Evolutionary conservation across 2,888 invertebrate species (phyloP).

Genomic region (Ormyrus nitidulus): DNA sequence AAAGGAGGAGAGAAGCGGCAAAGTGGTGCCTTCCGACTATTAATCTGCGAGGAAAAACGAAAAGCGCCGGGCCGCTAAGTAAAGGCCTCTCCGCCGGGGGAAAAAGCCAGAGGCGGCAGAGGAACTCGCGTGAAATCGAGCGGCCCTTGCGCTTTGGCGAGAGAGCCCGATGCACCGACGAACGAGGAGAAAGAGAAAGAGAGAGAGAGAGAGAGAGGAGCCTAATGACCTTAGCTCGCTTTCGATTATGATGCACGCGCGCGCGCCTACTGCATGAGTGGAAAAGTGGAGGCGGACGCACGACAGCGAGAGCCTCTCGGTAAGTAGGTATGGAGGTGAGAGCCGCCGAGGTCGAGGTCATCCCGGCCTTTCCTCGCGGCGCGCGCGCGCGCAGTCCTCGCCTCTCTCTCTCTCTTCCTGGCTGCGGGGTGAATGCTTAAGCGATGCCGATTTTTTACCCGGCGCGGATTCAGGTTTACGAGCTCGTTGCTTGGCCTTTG

Average conservation of each 20-base stretch:
- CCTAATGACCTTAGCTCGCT: not conserved
- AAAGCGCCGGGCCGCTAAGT: not conserved
- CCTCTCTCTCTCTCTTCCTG: slow-evolving; percentile 1
- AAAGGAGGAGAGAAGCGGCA: too few relatives aligned
- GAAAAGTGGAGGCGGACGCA: not conserved
- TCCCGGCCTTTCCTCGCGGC: slow-evolving; percentile 32
- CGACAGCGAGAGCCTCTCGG: slow-evolving; percentile 57
- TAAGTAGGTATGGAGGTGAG: slow-evolving; percentile 72
- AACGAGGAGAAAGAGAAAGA: not conserved
- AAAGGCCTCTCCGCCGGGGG: not conserved
- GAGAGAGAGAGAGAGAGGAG: not conserved
- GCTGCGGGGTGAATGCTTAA: too few relatives aligned
- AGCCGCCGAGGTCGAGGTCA: slow-evolving; percentile 64
- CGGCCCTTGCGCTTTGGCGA: too few relatives aligned
- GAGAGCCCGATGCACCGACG: too few relatives aligned
- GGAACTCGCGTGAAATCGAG: not conserved
- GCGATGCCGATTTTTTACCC: too few relatives aligned
- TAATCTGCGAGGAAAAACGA: not conserved
- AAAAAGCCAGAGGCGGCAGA: not conserved
- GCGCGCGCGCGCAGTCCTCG: not conserved
- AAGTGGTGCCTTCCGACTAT: too few relatives aligned
- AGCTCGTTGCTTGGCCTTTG: too few relatives aligned
- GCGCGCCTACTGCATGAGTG: not conserved
- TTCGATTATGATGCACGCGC: not conserved
- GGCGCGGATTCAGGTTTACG: too few relatives aligned